Evolutionary conservation across 2,113 vertebrate species (phyloP), one percentile per base, ranked within the genome.

Genomic region (Ia io): DNA sequence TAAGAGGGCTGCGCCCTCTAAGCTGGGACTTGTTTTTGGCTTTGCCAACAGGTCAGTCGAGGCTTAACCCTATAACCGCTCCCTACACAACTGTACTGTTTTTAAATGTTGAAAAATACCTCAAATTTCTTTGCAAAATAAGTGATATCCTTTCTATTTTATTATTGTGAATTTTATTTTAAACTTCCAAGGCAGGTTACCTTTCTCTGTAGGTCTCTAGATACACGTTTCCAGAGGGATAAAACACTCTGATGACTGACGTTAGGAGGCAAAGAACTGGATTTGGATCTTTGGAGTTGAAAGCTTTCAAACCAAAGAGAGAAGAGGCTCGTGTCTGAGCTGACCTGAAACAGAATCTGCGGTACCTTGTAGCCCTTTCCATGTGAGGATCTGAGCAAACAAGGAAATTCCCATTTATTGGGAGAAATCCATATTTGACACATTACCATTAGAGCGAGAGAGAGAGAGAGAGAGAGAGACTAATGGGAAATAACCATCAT

Each of bases 61-160:
- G 53, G 20, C 53, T 56, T 56, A 56, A 56, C 49, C 49, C 49
- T 51, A 51, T 51, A 18, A 51, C 20, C 0, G 5, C 18, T 22
- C 18, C 53, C 53, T 56, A 56, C 2, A 56, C 18, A 56, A 13
- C 6, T 91, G 25, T 42, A 69, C 22, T 93, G 20, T 32, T 84
- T 84, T 90, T 51, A 92, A 84, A 51, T 92, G 91, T 53, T 63
- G 32, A 91, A 95, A 63, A 9, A 18, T 56, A 59, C 22, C 49
- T 74, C 35, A 90, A 56, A 89, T 87, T 90, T 17, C 84, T 86
- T 76, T 65, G 77, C 65, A 90, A 93, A 78, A 77, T n/a, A 87
- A 49, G 74, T 18, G 9, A 49, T 32, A 49, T 59, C 77, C 49
- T 22, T 88, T 16, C 83, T 89, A 37, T 73, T 88, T 94, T 47